phyloP scores from a whole-genome alignment of 2,888 invertebrate genomes.

The Cheilosia scutellata region DNA sequence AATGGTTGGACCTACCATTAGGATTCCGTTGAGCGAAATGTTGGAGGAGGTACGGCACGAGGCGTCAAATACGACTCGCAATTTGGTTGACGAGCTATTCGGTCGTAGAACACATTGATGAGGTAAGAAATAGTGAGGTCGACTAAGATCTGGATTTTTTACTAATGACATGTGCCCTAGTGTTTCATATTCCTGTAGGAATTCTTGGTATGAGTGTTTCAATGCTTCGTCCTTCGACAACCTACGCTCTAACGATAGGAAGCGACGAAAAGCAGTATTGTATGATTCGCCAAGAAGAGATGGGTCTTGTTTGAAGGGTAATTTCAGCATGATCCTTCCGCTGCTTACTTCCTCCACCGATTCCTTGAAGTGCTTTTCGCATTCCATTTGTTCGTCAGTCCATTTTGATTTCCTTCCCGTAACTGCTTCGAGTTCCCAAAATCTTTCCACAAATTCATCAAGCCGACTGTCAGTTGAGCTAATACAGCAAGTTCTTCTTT shows the following conservation, averaged over 20 bases:
- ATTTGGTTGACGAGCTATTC: constrained; percentile 51
- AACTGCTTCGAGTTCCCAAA: constrained; percentile 14
- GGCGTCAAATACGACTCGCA: constrained; percentile 2
- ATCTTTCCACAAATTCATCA: constrained; percentile 32
- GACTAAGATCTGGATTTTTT: background rate
- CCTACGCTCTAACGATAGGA: constrained; percentile 1
- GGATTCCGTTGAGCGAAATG: constrained; percentile 63
- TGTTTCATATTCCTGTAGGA: background rate
- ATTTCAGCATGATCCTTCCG: constrained; percentile 9
- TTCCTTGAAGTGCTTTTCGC: constrained; percentile 28
- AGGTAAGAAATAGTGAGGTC: constrained; percentile 3
- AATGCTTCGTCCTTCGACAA: background rate
- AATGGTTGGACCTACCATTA: constrained; percentile 65
- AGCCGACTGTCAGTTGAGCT: background rate
- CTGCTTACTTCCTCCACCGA: background rate
- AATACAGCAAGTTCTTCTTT: background rate
- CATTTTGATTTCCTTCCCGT: constrained; percentile 18
- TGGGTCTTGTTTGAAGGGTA: constrained; percentile 1
- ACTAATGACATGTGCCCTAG: constrained; percentile 1
- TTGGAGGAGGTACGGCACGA: constrained; percentile 43
- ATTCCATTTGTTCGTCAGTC: constrained; percentile 37
- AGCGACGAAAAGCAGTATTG: background rate
- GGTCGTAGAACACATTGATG: constrained; percentile 23
- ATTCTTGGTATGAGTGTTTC: background rate
- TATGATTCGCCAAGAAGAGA: constrained; percentile 3